Evolutionary conservation across 92 coral and sea anemone genomes (phyloP).

Genomic region (Actinostola sp.): DNA sequence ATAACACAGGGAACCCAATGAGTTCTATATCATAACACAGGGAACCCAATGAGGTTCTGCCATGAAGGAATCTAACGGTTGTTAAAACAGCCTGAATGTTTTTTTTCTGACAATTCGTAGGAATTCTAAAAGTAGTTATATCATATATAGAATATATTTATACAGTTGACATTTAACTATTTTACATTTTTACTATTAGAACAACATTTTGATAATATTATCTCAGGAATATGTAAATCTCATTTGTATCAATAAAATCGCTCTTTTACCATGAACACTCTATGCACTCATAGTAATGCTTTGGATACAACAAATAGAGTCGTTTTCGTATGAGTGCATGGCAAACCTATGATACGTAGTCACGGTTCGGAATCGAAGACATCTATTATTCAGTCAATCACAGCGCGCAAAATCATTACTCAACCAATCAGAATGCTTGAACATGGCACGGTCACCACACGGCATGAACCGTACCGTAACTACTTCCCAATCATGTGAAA

Average conservation of each 20-base stretch:
- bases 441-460: too few relatives aligned
- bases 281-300: too few relatives aligned
- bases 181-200: constrained; percentile 16
- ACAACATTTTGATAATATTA: constrained; percentile 11
- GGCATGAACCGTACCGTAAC: too few relatives aligned
- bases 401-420: too few relatives aligned
- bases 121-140: constrained; percentile 4
- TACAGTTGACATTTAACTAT: constrained; percentile 2
- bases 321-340: too few relatives aligned
- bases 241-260: constrained; percentile 3
- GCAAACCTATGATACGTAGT: too few relatives aligned
- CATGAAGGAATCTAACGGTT: not conserved
- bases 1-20: not conserved
- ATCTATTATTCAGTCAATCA: too few relatives aligned
- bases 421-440: too few relatives aligned
- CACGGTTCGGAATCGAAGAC: too few relatives aligned
- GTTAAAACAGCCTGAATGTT: not conserved
- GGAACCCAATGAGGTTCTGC: not conserved
- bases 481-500: too few relatives aligned
- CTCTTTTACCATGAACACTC: not conserved
- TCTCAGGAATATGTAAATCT: not conserved
- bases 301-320: too few relatives aligned
- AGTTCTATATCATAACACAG: too few relatives aligned
- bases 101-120: not conserved
- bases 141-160: not conserved